Evolutionary conservation across 1,140 invertebrate genomes (phyloP).

Genomic region (Ostrea edulis): DNA sequence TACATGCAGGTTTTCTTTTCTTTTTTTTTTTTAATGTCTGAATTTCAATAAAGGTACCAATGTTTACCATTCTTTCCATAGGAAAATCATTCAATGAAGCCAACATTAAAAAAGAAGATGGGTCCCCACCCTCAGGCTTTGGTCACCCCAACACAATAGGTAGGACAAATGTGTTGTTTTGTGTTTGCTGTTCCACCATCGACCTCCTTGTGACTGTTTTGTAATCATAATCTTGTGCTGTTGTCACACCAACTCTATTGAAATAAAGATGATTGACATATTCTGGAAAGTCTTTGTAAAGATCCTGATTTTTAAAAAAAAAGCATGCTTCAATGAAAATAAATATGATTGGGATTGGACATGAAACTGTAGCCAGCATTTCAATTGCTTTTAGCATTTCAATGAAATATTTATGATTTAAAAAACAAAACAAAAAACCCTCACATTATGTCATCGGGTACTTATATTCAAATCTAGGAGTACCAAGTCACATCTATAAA

Average conservation of each 20-base stretch:
- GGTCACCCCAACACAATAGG: constrained; percentile 56
- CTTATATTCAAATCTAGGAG: not conserved
- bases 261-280: constrained; percentile 31
- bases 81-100: constrained; percentile 61
- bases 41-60: constrained; percentile 29
- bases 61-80: constrained; percentile 55
- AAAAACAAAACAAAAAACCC: not conserved
- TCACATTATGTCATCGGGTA: not conserved
- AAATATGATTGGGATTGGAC: not conserved
- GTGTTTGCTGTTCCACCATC: constrained; percentile 34
- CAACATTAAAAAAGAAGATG: constrained; percentile 57
- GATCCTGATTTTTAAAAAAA: not conserved
- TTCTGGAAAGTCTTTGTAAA: constrained; percentile 35
- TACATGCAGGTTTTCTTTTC: not conserved
- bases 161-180: constrained; percentile 50
- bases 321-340: constrained; percentile 18
- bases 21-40: no score
- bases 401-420: not conserved
- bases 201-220: constrained; percentile 20
- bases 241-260: constrained; percentile 19
- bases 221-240: constrained; percentile 1
- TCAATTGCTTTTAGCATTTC: not conserved
- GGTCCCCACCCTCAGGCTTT: constrained; percentile 49
- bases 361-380: constrained; percentile 11
- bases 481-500: not conserved